Base-by-base conservation (phyloP, 2,797 vertebrate genomes). In the Hoplostethus mediterraneus region DNA sequence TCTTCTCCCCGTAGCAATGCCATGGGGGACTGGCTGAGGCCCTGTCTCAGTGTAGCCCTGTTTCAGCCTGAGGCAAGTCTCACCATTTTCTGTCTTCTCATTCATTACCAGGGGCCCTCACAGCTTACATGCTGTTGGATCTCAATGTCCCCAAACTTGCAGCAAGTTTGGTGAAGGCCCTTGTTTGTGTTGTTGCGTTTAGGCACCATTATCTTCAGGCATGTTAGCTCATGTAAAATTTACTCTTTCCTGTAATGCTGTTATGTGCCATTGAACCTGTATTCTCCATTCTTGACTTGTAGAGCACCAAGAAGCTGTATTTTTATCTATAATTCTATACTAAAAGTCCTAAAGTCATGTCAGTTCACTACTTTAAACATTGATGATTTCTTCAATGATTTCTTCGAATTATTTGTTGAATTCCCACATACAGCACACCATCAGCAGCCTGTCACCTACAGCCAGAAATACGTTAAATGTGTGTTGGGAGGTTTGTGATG, bases 111-210 rank as follows among this genome's bases (percentile, higher is more conserved):
- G 95, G 96, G 96, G 96, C 96, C 96, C 95, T 96, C 97, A 97
- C 97, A 98, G 97, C 96, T 92, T 89, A 89, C 91, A 92, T 78
- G 95, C 97, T 98, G 97, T 98, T 98, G 97, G 96, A 98, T 95
- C 90, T 91, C 92, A 92, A 73, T 94, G 93, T 98, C 97, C 97
- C 97, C 96, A 98, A 98, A 98, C 97, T 98, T 98, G 95, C 79
- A 97, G 96, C 96, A 98, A 97, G 97, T 98, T 97, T 98, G 97
- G 97, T 96, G 97, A 98, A 97, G 96, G 96, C 87, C 95, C 96
- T 96, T 97, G 93, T 63, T 93, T 90, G 73, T 83, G 94, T 94
- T 96, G 0, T 89, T 90, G 47, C 0, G 0, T 79, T 80, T 75
- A 86, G 85, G 53, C 53, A 77, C 68, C 74, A 62, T 78, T 73